These are phyloP conservation scores for Micrastur ruficollis DNA, from an alignment of 2,797 vertebrate species.

Conservation along the genomic window DNA sequence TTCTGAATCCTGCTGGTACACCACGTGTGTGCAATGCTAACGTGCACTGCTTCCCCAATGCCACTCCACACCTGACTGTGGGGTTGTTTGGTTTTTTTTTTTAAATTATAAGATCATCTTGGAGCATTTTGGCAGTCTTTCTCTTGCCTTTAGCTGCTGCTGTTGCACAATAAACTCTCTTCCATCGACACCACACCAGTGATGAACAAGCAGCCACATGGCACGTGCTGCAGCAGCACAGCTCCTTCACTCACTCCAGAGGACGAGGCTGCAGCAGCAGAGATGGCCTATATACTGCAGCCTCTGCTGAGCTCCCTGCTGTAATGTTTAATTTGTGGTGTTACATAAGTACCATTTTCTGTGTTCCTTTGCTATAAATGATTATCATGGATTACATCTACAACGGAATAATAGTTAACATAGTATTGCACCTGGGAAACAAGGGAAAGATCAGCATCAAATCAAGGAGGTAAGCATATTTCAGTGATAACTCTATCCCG, in stretches of 20 bases:
- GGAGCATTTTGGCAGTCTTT: too few relatives aligned
- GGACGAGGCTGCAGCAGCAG: not conserved
- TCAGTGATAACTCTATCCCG: not conserved
- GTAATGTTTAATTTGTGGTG: not conserved
- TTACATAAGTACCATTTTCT: not conserved
- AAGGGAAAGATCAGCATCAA: not conserved
- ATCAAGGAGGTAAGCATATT: fast-evolving
- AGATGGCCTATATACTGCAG: not conserved
- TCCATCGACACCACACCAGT: not conserved
- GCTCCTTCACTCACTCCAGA: fast-evolving
- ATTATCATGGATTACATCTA: not conserved
- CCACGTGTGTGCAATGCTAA: fast-evolving
- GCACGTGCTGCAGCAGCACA: not conserved
- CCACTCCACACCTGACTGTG: not conserved
- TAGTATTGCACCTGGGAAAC: not conserved
- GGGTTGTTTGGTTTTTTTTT: too few relatives aligned
- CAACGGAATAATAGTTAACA: not conserved
- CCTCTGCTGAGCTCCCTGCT: not conserved
- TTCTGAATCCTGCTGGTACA: not conserved
- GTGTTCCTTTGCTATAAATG: not conserved
- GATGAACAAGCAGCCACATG: not conserved
- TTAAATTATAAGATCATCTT: too few relatives aligned
- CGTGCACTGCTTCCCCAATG: too few relatives aligned
- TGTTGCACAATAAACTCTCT: not conserved
- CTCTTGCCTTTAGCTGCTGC: not conserved